Base-by-base conservation (phyloP, 2,797 vertebrate species). In the Chanos chanos region DNA sequence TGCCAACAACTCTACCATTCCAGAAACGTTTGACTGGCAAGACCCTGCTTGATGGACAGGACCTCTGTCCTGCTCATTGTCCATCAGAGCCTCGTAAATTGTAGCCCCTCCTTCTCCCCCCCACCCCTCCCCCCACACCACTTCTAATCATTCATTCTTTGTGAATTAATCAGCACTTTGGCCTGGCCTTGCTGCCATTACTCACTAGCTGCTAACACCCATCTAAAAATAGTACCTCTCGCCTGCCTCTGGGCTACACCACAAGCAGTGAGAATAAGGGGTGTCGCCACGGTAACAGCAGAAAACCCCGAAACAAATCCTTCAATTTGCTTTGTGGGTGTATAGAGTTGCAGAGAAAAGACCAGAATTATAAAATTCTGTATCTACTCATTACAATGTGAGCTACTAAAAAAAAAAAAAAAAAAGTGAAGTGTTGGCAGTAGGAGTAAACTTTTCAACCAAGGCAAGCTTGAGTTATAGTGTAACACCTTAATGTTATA, bases 221-320 rank as follows among this genome's bases (percentile, higher is more conserved):
- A 41, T 70, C 87, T 87, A 87, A 88, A 89, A 86, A 89, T 90
- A 90, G 86, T 69, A 44, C 55, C 52, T 68, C 71, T 73, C 86
- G 82, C 82, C 71, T 75, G 58, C 54, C 64, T 73, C 60, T 52
- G 71, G 75, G 75, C 68, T 75, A 75, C 57, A 54, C 53, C 7
- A 39, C 39, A 54, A 55, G 59, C 62, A 48, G 69, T 66, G 57
- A 64, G 30, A 33, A 28, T 10, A 19, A 28, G 13, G 40, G 34
- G n/a, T 8, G 49, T 49, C 50, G 27, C 49, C 48, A 49, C 43
- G 28, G 28, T 47, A 62, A 41, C 60, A 51, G 61, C 40, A 15
- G 25, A 15, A 31, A 25, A 28, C 37, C n/a, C n/a, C 64, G 31
- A 44, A 63, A 49, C 31, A 52, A 52, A 58, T 4, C 41, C 47